Conservation (phyloP, 1,140 invertebrate genomes). For the Lepidurus arcticus region DNA sequence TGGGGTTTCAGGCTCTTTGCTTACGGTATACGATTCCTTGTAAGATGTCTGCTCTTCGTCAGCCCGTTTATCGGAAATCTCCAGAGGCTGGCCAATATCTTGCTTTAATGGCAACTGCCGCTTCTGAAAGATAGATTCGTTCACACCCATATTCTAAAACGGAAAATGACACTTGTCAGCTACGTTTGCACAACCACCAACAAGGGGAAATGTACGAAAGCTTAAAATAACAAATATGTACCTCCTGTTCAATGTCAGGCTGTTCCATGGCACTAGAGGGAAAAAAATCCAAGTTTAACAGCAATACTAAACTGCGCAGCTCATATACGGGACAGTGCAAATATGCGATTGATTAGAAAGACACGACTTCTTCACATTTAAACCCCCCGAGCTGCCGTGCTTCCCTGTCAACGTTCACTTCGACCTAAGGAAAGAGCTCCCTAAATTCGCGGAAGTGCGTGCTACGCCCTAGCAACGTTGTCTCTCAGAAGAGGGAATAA, state of each 20-base stretch:
- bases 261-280: slow-evolving; percentile 9
- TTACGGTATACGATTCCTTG: slow-evolving; percentile 14
- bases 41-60: not conserved
- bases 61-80: not conserved
- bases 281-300: not conserved
- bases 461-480: not conserved
- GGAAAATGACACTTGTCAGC: not conserved
- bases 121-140: not conserved
- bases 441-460: not conserved
- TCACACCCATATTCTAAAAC: slow-evolving; percentile 23
- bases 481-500: no score
- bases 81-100: not conserved
- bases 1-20: not conserved
- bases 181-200: no score
- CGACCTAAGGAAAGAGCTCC: not conserved
- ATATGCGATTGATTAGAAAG: slow-evolving; percentile 1
- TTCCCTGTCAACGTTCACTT: not conserved
- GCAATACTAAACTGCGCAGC: not conserved
- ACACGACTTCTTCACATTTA: not conserved
- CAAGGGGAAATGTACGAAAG: not conserved
- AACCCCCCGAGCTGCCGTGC: not conserved
- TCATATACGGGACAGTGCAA: not conserved
- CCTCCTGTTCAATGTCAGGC: not conserved
- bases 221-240: not conserved
- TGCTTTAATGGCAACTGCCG: not conserved